Conservation (phyloP, 2,888 invertebrate species). For the Erebia aethiops region DNA sequence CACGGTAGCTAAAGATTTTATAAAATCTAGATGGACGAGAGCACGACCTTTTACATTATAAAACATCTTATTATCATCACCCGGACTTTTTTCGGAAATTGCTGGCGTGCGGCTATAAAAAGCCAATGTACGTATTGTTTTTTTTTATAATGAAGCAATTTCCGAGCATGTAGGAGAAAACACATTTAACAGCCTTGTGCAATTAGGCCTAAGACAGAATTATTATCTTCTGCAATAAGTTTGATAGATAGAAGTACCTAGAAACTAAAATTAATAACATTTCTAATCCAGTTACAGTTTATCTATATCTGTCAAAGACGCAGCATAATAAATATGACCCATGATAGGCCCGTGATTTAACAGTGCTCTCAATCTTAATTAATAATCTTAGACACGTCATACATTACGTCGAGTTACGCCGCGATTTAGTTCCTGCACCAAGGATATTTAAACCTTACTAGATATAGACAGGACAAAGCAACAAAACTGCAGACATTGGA, state of each 20-base stretch:
- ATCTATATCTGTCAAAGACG: slow-evolving; percentile 20
- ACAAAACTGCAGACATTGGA: neutral
- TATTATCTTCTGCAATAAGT: neutral
- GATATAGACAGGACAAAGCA: neutral
- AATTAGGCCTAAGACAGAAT: neutral
- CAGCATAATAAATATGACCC: slow-evolving; percentile 22
- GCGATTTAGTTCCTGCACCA: slow-evolving; percentile 14
- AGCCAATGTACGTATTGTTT: no score
- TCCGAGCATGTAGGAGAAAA: no score
- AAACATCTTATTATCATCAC: no score
- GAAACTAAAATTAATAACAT: slow-evolving; percentile 6
- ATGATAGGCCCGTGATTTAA: slow-evolving; percentile 16
- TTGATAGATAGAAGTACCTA: neutral
- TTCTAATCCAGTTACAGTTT: slow-evolving; percentile 20
- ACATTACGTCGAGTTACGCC: slow-evolving; percentile 24
- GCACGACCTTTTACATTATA: no score
- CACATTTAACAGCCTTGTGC: no score
- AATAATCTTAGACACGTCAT: slow-evolving; percentile 26
- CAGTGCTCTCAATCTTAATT: slow-evolving; percentile 27
- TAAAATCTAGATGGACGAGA: no score
- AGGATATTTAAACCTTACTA: neutral
- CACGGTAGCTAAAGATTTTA: no score
- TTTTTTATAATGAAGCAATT: no score
- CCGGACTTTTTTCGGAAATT: no score
- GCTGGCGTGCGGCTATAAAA: no score